Base-by-base conservation (phyloP, 2,797 vertebrate genomes). In the Megalops cyprinoides region DNA sequence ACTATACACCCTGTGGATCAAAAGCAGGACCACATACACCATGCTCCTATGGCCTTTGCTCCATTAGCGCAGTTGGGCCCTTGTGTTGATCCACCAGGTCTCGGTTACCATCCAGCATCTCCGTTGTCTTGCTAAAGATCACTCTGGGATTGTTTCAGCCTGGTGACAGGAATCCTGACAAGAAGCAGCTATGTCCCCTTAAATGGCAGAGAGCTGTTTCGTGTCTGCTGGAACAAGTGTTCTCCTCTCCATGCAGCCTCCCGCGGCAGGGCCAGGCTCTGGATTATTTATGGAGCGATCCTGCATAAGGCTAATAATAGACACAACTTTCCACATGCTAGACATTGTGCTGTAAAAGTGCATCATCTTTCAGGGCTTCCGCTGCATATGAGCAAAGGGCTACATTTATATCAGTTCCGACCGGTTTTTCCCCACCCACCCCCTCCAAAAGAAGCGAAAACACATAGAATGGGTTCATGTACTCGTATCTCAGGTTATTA, bases 281-380 rank as follows among this genome's bases (percentile, higher is more conserved):
- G 60, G 62, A 20, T 67, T 67, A 67, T 39, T 67, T 67, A 67
- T 67, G 62, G 34, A 28, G 15, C 31, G 25, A 31, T 67, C 15
- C 62, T 10, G 25, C 39, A 34, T 28, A 34, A 67, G 62, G 62
- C 62, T 67, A 67, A 67, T 67, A 67, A 67, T 67, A 67, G 62
- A 67, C 15, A 34, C 62, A 6, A 12, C 31, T 39, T 67, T 67
- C 34, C 62, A 67, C 25, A 18, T 39, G 62, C 62, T 28, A 67
- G 62, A 39, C 62, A 20, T 28, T 14, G 62, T 14, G 62, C 62
- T 20, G 62, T 37, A 67, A 14, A 67, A 67, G 62, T 28, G 62
- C 62, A 39, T 20, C 62, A 31, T 37, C 34, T 14, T 28, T 34
- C 34, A 34, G 31, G 15, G 62, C 20, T 37, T 39, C 31, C 3